Percentiles rank a stretch among this genome's conserved stretches.
Evolutionary conservation across 2,113 vertebrate species (phyloP).

Genomic region (Pyrgilauda ruficollis): DNA sequence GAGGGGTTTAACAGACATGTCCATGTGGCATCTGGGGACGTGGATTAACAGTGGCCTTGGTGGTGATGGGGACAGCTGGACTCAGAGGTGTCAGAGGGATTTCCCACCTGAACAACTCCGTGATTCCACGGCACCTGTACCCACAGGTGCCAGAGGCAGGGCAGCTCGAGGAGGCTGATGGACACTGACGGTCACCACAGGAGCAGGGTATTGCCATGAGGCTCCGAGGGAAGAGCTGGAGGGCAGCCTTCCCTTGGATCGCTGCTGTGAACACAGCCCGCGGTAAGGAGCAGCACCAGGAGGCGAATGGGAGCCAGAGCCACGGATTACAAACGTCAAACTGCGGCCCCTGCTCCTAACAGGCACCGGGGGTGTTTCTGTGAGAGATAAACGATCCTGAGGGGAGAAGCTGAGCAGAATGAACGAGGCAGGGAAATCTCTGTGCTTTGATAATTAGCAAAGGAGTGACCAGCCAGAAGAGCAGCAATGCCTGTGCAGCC

Average conservation of each 20-base stretch:
- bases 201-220: fast-evolving
- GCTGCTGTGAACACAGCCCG: neutral
- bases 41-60: neutral
- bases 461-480: neutral
- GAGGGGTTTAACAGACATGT: fast-evolving
- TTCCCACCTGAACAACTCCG: neutral
- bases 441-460: neutral
- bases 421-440: neutral
- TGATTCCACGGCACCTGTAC: fast-evolving
- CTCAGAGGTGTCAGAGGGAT: fast-evolving
- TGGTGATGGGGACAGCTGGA: neutral
- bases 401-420: neutral
- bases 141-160: neutral
- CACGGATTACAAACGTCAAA: neutral
- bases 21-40: neutral
- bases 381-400: neutral
- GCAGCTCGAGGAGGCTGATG: fast-evolving
- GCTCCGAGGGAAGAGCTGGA: neutral
- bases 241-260: neutral
- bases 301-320: neutral
- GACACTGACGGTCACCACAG: fast-evolving
- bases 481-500: neutral
- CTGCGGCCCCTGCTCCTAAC: neutral
- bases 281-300: neutral
- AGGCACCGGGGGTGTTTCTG: neutral